Evolutionary conservation across 2,797 vertebrate species (phyloP), one percentile per base, ranked within the genome.

Genomic region (Nasua narica): DNA sequence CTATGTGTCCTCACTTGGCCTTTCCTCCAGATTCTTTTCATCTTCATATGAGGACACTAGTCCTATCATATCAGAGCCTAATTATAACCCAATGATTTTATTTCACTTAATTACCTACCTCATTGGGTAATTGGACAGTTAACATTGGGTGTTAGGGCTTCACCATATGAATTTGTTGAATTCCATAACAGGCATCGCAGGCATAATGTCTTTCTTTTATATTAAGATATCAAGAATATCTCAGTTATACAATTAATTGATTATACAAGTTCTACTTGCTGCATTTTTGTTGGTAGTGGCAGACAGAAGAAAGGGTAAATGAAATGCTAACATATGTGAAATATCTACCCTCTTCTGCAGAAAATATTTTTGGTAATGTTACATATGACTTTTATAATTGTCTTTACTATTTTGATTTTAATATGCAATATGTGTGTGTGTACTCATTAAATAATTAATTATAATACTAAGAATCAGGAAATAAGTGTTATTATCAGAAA

Each of bases 1-100:
- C 32, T 29, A 1, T 19, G 1, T 50, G 10, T 58, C 21, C 7
- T 48, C 52, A 37, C 32, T 0, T 4, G 23, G 7, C 11, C 11
- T 23, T 58, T 72, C 40, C 7, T 74, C 25, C 40, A 32, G 46
- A 50, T 77, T 50, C 74, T 6, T 77, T 50, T 77, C 10, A 18
- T 77, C 52, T 46, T 46, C 25, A 74, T 87, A 6, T 60, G 23
- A 70, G 37, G 60, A n/a, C 54, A 82, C 18, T 5, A n/a, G 16
- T 40, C 15, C n/a, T 81, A 62, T 50, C 4, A n/a, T 10, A 94
- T 62, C 43, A 62, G 27, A 27, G 37, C 2, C n/a, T 29, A 58
- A 81, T 40, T 58, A 81, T 52, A 37, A 7, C 4, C 7, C 56
- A 11, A 21, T 46, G 10, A 67, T 23, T 29, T 35, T 32, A 69